Conservation (phyloP, 2,797 vertebrate species). For the Momotus momota region DNA sequence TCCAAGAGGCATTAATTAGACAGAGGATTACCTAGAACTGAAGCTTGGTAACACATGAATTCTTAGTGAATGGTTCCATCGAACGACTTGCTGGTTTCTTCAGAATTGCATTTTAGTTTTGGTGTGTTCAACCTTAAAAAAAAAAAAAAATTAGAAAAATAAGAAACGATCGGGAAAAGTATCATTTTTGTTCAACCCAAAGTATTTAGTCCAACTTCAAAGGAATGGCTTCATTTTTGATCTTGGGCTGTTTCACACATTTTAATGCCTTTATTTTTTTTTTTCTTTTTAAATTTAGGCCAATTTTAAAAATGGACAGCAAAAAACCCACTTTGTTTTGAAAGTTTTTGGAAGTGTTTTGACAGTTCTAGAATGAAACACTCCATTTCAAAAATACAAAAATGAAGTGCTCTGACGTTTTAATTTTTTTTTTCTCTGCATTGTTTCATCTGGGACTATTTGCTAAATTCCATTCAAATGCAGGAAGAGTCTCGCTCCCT, state of each 20-base stretch:
- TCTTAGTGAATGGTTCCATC: not conserved
- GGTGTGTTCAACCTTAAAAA: not conserved
- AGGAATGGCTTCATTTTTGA: not conserved
- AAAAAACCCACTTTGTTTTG: slow-evolving; percentile 34
- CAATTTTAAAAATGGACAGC: slow-evolving; percentile 14
- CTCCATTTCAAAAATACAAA: slow-evolving; percentile 6
- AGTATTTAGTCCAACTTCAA: slow-evolving; percentile 11
- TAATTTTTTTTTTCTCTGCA: not conserved
- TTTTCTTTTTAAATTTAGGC: not conserved
- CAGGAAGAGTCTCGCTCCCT: not conserved
- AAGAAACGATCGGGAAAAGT: not conserved
- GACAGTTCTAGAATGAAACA: slow-evolving; percentile 19
- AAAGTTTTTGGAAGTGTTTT: slow-evolving; percentile 37
- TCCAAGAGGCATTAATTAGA: not conserved
- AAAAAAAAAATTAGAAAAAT: not conserved
- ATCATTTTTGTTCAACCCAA: not conserved
- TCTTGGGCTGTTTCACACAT: not conserved
- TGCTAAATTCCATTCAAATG: slow-evolving; percentile 48
- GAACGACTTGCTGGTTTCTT: not conserved
- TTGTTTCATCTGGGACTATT: slow-evolving; percentile 39
- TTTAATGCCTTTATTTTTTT: not conserved
- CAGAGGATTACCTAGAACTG: not conserved
- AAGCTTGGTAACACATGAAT: not conserved
- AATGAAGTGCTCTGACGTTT: slow-evolving; percentile 28
- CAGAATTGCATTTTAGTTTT: not conserved